These are phyloP conservation scores for Cuculus canorus DNA, from an alignment of 2,797 vertebrate genomes.

Conservation along the genomic window DNA sequence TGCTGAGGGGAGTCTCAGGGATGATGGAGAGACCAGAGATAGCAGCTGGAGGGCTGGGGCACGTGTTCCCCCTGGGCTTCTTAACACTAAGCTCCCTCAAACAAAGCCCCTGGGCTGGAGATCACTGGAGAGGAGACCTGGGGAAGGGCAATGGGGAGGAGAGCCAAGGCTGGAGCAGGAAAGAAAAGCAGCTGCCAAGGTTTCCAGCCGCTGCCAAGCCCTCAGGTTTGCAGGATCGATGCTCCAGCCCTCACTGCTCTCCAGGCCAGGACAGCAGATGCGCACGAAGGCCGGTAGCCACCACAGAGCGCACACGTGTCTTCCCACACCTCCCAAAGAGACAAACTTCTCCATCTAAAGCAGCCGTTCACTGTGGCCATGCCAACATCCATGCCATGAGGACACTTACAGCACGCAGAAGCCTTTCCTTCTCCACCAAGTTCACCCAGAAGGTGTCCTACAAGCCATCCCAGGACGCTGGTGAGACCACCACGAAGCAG, in stretches of 20 bases:
- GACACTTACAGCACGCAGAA: rapidly evolving
- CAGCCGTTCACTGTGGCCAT: not conserved
- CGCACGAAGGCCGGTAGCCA: rapidly evolving
- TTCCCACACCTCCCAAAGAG: not conserved
- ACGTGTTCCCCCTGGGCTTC: not conserved
- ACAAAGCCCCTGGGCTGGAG: not conserved
- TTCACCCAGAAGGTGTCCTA: not conserved
- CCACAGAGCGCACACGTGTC: not conserved
- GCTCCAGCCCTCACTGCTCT: not conserved
- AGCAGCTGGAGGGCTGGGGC: not conserved
- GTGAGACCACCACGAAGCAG: not conserved
- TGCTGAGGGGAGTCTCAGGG: rapidly evolving
- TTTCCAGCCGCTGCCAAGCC: too few species aligned
- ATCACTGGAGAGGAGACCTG: not conserved
- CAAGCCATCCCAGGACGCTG: rapidly evolving
- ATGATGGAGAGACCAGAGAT: not conserved
- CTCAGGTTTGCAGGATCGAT: too few species aligned
- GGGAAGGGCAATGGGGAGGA: not conserved
- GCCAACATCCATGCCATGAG: rapidly evolving
- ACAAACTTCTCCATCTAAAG: not conserved
- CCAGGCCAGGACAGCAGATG: rapidly evolving
- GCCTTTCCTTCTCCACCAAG: rapidly evolving
- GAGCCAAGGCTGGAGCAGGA: not conserved
- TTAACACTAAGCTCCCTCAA: not conserved
- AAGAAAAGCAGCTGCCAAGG: rapidly evolving